These are phyloP conservation scores for Hydractinia symbiolongicarpus DNA, from an alignment of 30 jellyfish, hydroid and myxozoan species.

Conservation along the genomic window DNA sequence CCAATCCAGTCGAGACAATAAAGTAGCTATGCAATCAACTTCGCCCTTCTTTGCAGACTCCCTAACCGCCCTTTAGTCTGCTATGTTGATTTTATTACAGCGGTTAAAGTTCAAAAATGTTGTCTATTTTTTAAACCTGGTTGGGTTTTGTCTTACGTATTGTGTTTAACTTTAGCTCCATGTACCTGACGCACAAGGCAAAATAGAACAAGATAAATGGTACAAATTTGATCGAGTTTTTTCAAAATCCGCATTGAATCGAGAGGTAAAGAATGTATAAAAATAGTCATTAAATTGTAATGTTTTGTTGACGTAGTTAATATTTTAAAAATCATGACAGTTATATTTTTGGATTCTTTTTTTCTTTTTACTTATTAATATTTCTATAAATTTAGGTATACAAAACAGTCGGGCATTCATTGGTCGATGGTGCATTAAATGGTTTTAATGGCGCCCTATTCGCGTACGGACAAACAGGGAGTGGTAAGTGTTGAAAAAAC, in stretches of 20 bases:
- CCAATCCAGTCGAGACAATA: too few relatives aligned
- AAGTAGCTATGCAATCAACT: too few relatives aligned
- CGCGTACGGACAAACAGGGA: constrained; percentile 87
- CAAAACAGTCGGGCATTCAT: constrained; percentile 36
- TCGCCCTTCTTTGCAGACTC: too few relatives aligned
- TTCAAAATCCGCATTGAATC: constrained; percentile 22
- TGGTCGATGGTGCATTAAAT: constrained; percentile 50
- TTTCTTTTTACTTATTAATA: background rate
- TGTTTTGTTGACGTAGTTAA: too few relatives aligned
- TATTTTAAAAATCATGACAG: too few relatives aligned
- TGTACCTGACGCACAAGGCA: constrained; percentile 15
- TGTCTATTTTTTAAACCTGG: background rate
- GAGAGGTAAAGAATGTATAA: constrained; percentile 27
- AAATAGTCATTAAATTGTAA: too few relatives aligned
- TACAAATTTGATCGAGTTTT: constrained; percentile 50
- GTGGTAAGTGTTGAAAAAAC: constrained; percentile 34
- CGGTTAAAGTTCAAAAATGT: too few relatives aligned
- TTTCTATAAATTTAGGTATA: background rate
- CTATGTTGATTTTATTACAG: too few relatives aligned
- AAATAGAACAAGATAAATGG: constrained; percentile 36
- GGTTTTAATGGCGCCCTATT: constrained; percentile 79
- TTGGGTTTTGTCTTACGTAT: background rate
- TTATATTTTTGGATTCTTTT: background rate
- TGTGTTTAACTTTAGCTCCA: background rate
- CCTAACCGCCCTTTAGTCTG: too few relatives aligned